Conservation (phyloP, 2,888 invertebrate species). For the Agonopterix alstromeriana region DNA sequence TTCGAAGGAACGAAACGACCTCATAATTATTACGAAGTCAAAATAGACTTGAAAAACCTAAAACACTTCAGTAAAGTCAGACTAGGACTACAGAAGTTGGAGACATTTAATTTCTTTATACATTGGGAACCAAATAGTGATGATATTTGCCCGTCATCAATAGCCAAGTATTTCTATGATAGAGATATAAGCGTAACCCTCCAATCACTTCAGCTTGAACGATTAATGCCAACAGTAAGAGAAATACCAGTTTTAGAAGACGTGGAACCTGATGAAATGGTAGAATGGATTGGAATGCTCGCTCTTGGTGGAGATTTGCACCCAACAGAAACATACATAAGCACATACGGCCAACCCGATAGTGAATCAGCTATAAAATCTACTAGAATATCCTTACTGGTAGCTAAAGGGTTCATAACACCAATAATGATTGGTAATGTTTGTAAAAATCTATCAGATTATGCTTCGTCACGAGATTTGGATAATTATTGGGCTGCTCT, state of each 20-base stretch:
- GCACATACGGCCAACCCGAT: slow-evolving; percentile 48
- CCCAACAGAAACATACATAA: slow-evolving; percentile 46
- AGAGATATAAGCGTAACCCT: slow-evolving; percentile 33
- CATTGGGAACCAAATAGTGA: slow-evolving; percentile 50
- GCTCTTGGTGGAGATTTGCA: slow-evolving; percentile 36
- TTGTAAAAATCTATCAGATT: slow-evolving; percentile 32
- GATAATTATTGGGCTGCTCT: slow-evolving; percentile 50
- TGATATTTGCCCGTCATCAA: slow-evolving; percentile 55
- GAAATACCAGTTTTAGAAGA: slow-evolving; percentile 47
- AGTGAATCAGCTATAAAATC: slow-evolving; percentile 40
- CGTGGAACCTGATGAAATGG: slow-evolving; percentile 47
- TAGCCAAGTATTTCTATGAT: slow-evolving; percentile 60
- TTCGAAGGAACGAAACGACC: slow-evolving; percentile 52
- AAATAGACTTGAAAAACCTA: slow-evolving; percentile 39
- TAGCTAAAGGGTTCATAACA: slow-evolving; percentile 51
- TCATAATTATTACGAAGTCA: slow-evolving; percentile 47
- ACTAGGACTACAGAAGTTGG: slow-evolving; percentile 36
- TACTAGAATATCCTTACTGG: slow-evolving; percentile 41
- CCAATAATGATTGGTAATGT: slow-evolving; percentile 30
- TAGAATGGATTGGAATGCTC: slow-evolving; percentile 63
- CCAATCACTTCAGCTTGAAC: slow-evolving; percentile 25
- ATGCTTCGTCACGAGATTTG: slow-evolving; percentile 33
- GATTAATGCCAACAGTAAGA: slow-evolving; percentile 32
- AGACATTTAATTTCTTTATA: slow-evolving; percentile 41
- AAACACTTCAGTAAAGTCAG: slow-evolving; percentile 31